These are phyloP conservation scores for Sorex maritimensis DNA, from an alignment of 2,797 vertebrate species.

Conservation along the genomic window DNA sequence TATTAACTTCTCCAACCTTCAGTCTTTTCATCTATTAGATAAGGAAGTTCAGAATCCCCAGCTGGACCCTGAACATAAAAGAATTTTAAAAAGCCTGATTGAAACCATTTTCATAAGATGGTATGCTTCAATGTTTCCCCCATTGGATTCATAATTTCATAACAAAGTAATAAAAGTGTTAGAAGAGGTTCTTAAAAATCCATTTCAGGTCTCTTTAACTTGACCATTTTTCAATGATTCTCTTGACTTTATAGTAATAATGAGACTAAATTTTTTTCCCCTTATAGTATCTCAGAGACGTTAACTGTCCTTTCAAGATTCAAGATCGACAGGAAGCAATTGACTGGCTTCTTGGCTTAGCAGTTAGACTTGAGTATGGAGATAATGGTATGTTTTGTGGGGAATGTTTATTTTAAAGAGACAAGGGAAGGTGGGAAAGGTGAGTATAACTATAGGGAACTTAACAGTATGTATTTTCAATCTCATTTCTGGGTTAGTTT, in stretches of 20 bases:
- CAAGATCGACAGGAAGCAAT: constrained; percentile 95
- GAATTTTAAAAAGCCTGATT: constrained; percentile 17
- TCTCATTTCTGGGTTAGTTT: constrained; percentile 60
- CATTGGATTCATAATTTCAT: constrained; percentile 15
- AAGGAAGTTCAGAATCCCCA: neutral
- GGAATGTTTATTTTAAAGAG: constrained; percentile 20
- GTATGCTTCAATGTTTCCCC: constrained; percentile 30
- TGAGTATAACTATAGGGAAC: constrained; percentile 14
- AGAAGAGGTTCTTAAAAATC: constrained; percentile 34
- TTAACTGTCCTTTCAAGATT: constrained; percentile 95
- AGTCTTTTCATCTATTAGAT: constrained; percentile 50
- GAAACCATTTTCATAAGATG: constrained; percentile 18
- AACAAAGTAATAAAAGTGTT: constrained; percentile 31
- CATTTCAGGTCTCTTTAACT: constrained; percentile 21
- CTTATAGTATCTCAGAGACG: constrained; percentile 95
- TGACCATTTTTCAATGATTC: neutral
- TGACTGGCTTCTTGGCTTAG: constrained; percentile 98
- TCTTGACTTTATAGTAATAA: constrained; percentile 36
- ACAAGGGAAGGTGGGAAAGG: constrained; percentile 12
- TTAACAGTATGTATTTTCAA: constrained; percentile 34
- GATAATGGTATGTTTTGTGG: constrained; percentile 94
- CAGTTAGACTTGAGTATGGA: constrained; percentile 97
- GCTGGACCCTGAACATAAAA: constrained; percentile 38
- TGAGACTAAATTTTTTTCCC: constrained; percentile 4
- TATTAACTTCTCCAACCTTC: neutral